These are phyloP conservation scores for Carlito syrichta DNA, from an alignment of 2,113 vertebrate species.

Conservation along the genomic window DNA sequence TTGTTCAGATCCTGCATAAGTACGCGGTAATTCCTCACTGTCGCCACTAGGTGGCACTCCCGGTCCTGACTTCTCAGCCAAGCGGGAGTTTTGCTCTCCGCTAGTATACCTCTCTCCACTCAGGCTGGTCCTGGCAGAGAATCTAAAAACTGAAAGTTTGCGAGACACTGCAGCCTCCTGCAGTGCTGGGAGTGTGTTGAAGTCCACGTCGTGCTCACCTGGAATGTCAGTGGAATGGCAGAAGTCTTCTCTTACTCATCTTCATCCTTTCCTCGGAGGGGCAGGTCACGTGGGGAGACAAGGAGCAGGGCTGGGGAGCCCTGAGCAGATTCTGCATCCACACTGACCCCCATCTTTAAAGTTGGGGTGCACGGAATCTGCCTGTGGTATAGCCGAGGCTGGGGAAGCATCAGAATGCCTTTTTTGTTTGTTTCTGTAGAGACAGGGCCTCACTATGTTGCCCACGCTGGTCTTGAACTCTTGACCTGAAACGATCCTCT, in stretches of 20 bases:
- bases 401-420: not conserved
- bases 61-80: not conserved
- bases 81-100: not conserved
- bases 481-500: not conserved
- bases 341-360: not conserved
- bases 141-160: not conserved
- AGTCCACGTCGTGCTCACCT: not conserved
- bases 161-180: not conserved
- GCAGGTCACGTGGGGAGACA: not conserved
- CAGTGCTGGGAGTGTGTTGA: not conserved
- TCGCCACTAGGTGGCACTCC: not conserved
- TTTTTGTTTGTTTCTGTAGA: not conserved
- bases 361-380: not conserved
- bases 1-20: fast-evolving
- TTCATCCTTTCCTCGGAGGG: fast-evolving
- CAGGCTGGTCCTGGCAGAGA: not conserved
- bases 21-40: not conserved
- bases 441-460: not conserved
- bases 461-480: not conserved
- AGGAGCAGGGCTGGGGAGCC: not conserved
- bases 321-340: not conserved
- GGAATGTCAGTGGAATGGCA: no score
- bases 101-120: not conserved
- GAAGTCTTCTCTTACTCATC: not conserved
- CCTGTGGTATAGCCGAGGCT: not conserved